Evolutionary conservation across 1,140 invertebrate species (phyloP).

Genomic region (Apis laboriosa): DNA sequence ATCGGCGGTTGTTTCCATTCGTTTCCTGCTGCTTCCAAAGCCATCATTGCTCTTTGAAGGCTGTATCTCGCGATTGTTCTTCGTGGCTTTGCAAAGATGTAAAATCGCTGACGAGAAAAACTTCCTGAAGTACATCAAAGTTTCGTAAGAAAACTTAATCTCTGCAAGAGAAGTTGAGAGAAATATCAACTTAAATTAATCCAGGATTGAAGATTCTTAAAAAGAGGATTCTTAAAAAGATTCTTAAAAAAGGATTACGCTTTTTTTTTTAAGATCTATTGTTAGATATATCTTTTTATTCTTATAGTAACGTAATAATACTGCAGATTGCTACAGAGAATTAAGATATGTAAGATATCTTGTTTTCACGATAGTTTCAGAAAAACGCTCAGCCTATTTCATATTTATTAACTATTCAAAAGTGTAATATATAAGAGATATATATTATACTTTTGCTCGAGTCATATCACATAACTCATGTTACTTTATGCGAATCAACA

Average conservation of each 20-base stretch:
- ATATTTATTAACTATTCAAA: constrained; percentile 24
- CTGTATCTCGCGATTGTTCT: no score
- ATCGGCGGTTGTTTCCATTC: constrained; percentile 1
- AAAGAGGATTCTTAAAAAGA: background rate
- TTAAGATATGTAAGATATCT: background rate
- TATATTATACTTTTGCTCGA: background rate
- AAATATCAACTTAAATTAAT: background rate
- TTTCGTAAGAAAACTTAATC: background rate
- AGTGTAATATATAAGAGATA: background rate
- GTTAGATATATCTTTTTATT: background rate
- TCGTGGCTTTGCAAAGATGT: no score
- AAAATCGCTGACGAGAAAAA: background rate
- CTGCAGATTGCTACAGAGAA: background rate
- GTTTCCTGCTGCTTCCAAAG: background rate
- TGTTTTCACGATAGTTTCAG: background rate
- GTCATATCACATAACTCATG: background rate
- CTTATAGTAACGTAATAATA: no score
- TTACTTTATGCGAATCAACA: background rate
- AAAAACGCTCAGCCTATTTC: background rate
- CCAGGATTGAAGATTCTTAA: background rate
- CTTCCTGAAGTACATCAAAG: background rate
- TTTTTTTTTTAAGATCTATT: background rate
- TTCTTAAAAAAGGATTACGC: background rate
- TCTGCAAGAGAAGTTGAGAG: background rate
- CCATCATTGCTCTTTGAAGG: background rate